Conservation (phyloP, 64 coral and sea anemone species). For the Montipora capricornis region DNA sequence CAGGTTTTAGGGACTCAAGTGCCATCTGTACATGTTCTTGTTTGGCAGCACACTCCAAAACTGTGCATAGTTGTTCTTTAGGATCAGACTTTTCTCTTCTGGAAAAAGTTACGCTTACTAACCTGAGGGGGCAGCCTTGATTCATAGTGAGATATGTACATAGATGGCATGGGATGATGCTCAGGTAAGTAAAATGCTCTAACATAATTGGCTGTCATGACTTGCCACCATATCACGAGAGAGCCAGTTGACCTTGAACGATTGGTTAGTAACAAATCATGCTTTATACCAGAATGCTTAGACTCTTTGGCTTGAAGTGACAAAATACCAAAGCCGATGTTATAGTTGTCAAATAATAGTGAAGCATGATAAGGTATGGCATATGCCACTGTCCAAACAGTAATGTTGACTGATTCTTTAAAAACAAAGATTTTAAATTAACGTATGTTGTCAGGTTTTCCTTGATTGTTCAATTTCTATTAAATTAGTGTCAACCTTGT, state of each 20-base stretch:
- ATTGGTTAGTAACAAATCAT: conserved; percentile 30
- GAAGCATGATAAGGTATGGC: conserved; percentile 48
- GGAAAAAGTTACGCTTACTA: background rate
- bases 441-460: conserved; percentile 20
- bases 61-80: background rate
- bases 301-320: conserved; percentile 1
- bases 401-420: conserved; percentile 27
- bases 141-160: conserved; percentile 53
- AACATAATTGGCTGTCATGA: conserved; percentile 64
- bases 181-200: conserved; percentile 18
- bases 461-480: conserved; percentile 5
- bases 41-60: conserved; percentile 27
- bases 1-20: background rate
- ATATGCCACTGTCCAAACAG: conserved; percentile 58
- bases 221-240: conserved; percentile 64
- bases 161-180: background rate
- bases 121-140: conserved; percentile 54
- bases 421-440: background rate
- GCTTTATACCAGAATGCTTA: background rate
- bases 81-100: conserved; percentile 4
- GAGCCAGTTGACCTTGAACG: conserved; percentile 24
- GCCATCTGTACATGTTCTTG: background rate
- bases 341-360: conserved; percentile 48
- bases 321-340: conserved; percentile 43
- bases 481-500: conserved; percentile 36